phyloP scores from a whole-genome alignment of 2,888 invertebrate genomes.

The Camptogramma bilineatum region DNA sequence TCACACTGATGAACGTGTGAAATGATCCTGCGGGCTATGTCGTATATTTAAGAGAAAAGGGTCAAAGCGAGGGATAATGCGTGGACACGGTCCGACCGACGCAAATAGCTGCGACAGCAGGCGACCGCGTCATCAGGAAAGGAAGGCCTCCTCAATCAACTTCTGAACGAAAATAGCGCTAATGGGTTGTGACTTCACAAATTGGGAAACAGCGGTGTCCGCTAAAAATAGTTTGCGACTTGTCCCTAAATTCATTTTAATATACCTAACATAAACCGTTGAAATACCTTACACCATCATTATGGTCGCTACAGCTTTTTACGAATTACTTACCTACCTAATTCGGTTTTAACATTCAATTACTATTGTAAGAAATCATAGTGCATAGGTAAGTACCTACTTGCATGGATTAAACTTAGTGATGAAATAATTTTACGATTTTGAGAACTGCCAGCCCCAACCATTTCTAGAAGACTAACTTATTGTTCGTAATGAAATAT shows the following conservation, averaged over 20 bases:
- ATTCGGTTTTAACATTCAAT: background rate
- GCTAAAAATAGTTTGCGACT: constrained; percentile 19
- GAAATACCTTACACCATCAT: too few relatives aligned
- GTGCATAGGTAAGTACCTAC: too few relatives aligned
- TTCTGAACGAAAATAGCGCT: constrained; percentile 50
- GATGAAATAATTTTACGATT: constrained; percentile 43
- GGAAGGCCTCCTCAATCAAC: constrained; percentile 51
- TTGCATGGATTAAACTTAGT: constrained; percentile 30
- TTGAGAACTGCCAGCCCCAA: constrained; percentile 50
- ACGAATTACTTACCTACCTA: too few relatives aligned
- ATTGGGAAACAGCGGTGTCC: constrained; percentile 24
- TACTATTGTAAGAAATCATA: background rate
- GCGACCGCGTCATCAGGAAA: constrained; percentile 57
- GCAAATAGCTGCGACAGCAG: constrained; percentile 62
- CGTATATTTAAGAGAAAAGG: constrained; percentile 61
- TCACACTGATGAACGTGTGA: constrained; percentile 56
- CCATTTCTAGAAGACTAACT: constrained; percentile 46
- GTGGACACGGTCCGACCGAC: constrained; percentile 57
- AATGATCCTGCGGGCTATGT: constrained; percentile 57
- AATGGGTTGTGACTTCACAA: constrained; percentile 43
- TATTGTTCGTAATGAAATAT: constrained; percentile 41
- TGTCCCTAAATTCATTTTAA: background rate
- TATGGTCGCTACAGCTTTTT: too few relatives aligned
- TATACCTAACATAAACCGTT: too few relatives aligned
- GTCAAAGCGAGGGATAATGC: constrained; percentile 67